Percentiles rank a stretch among this genome's conserved stretches.
Conservation (phyloP, 2,113 vertebrate genomes). For the Hydropotes inermis region DNA sequence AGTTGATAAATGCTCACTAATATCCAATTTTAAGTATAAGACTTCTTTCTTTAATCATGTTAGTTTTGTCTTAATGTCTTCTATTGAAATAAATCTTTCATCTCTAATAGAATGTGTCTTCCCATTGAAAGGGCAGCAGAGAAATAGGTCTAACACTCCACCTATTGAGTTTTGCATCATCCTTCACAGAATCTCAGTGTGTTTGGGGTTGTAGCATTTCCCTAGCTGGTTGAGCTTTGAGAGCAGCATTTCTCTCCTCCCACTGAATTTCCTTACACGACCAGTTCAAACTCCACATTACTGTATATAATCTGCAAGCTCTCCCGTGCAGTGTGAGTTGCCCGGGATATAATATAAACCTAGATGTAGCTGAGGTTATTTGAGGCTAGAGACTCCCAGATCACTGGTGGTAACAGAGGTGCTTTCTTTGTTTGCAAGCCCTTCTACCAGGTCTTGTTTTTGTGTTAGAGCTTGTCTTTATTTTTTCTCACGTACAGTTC, state of each 20-base stretch:
- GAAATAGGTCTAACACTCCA: not conserved
- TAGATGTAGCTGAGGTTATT: not conserved
- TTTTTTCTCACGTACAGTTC: not conserved
- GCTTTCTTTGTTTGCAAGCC: conserved; percentile 26
- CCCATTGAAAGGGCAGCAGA: not conserved
- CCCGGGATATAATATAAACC: not conserved
- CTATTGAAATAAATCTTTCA: not conserved
- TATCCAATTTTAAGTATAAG: conserved; percentile 1
- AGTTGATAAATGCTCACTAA: not conserved
- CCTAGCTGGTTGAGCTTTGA: not conserved
- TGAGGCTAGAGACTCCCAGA: not conserved
- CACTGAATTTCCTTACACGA: not conserved
- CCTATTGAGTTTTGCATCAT: not conserved
- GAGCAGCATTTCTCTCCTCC: not conserved
- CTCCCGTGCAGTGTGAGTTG: not conserved
- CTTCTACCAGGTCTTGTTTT: not conserved
- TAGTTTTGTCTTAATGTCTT: not conserved
- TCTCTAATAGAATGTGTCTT: not conserved
- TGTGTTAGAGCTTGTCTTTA: not conserved
- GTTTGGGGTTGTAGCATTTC: not conserved
- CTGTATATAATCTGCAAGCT: not conserved
- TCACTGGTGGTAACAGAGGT: not conserved
- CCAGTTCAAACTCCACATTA: not conserved
- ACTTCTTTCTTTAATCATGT: not conserved
- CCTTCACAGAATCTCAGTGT: not conserved